Conservation (phyloP, 1,140 invertebrate species). For the Orussus abietinus region DNA sequence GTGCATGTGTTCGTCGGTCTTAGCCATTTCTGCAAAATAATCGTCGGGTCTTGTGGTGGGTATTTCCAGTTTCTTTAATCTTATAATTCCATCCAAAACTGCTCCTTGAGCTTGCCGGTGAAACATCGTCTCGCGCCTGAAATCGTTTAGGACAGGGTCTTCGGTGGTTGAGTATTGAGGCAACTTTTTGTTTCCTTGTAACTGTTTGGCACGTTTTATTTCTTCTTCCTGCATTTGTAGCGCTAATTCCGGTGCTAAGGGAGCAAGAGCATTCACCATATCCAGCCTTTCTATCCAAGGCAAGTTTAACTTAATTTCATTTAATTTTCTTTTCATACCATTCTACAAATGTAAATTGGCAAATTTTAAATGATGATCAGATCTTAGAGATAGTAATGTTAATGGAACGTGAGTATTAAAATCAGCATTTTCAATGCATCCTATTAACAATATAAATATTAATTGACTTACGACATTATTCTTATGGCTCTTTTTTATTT, state of each 20-base stretch:
- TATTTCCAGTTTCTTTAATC: constrained; percentile 71
- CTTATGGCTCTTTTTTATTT: constrained; percentile 57
- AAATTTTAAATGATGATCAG: too few species aligned
- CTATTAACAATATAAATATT: constrained; percentile 9
- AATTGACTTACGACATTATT: constrained; percentile 64
- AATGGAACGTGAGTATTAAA: constrained; percentile 12
- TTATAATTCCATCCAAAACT: constrained; percentile 72
- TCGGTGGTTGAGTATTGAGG: constrained; percentile 61
- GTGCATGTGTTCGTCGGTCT: constrained; percentile 96
- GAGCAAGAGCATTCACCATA: constrained; percentile 68
- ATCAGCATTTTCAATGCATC: constrained; percentile 7
- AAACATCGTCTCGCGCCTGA: constrained; percentile 86
- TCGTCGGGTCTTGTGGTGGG: constrained; percentile 85
- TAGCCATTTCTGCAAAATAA: constrained; percentile 99
- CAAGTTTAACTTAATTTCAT: constrained; percentile 68
- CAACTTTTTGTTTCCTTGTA: constrained; percentile 67
- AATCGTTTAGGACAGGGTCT: constrained; percentile 88
- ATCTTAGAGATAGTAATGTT: constrained; percentile 26
- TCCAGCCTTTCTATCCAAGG: constrained; percentile 86
- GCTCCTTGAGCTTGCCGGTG: constrained; percentile 89
- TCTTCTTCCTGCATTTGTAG: constrained; percentile 72
- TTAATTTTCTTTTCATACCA: constrained; percentile 67
- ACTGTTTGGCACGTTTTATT: constrained; percentile 61
- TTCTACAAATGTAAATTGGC: constrained; percentile 49
- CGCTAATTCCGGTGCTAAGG: constrained; percentile 76